Percentiles rank a stretch among this genome's conserved stretches.
Conservation (phyloP, 2,888 invertebrate genomes). For the Pterostichus madidus region DNA sequence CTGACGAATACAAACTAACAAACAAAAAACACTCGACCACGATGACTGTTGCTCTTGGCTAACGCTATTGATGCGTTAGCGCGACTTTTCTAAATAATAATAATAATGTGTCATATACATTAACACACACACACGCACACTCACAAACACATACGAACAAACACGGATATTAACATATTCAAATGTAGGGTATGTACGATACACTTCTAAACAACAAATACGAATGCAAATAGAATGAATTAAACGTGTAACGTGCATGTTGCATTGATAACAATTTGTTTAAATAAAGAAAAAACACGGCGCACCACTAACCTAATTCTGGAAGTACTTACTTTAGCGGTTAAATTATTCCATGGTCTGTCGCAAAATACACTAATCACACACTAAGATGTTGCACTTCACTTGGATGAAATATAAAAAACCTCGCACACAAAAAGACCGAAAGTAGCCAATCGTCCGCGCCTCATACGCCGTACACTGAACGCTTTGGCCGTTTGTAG, state of each 20-base stretch:
- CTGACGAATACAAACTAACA: background rate
- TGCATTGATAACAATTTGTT: conserved; percentile 59
- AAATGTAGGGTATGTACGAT: conserved; percentile 15
- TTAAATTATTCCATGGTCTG: conserved; percentile 64
- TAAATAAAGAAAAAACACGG: conserved; percentile 57
- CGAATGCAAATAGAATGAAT: conserved; percentile 25
- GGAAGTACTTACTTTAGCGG: conserved; percentile 53
- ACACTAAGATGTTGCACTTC: conserved; percentile 60
- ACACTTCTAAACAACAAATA: background rate
- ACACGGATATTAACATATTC: conserved; percentile 35
- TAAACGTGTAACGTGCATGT: conserved; percentile 33
- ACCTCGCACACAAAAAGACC: conserved; percentile 34
- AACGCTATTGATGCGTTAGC: background rate
- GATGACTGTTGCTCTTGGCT: background rate
- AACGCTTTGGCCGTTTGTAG: background rate
- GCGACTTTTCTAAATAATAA: conserved; percentile 39
- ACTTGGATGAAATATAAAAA: conserved; percentile 46
- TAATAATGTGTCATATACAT: conserved; percentile 39
- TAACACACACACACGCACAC: conserved; percentile 40
- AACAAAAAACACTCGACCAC: conserved; percentile 8
- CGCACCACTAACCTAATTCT: conserved; percentile 63
- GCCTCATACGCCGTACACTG: conserved; percentile 10
- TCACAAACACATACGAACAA: conserved; percentile 21
- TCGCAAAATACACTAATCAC: conserved; percentile 53
- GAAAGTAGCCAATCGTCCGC: conserved; percentile 40